These are phyloP conservation scores for Varanus komodoensis DNA, from an alignment of 2,113 vertebrate species.

Conservation along the genomic window DNA sequence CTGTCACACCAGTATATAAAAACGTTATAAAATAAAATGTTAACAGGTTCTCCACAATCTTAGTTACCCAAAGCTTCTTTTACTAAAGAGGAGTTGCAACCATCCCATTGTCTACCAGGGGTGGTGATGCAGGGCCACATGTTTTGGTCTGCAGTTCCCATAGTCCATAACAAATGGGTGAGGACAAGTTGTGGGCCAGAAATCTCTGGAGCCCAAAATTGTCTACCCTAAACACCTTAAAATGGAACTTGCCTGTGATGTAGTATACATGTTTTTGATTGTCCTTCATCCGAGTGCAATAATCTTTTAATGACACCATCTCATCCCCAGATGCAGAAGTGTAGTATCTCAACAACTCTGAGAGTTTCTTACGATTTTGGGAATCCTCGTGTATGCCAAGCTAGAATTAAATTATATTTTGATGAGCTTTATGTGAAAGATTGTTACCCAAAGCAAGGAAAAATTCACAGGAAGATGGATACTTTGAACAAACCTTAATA, in stretches of 20 bases:
- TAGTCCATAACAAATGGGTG: background rate
- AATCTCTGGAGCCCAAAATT: background rate
- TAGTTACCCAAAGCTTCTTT: background rate
- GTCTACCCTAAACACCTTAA: background rate
- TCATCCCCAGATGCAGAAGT: constrained; percentile 95
- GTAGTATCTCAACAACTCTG: constrained; percentile 91
- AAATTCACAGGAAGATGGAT: fast-evolving
- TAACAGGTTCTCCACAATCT: background rate
- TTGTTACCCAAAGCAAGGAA: fast-evolving
- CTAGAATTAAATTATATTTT: constrained; percentile 51
- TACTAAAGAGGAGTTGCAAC: background rate
- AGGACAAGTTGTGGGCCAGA: no score
- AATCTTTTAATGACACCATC: constrained; percentile 96
- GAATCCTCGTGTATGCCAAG: constrained; percentile 98
- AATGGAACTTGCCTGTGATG: constrained; percentile 88
- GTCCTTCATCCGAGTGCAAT: constrained; percentile 96
- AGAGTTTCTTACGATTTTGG: constrained; percentile 95
- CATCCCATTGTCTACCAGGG: background rate
- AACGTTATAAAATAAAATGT: no score
- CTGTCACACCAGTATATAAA: background rate
- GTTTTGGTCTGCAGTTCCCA: background rate
- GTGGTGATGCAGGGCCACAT: no score
- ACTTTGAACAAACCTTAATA: constrained; percentile 82
- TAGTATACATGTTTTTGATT: constrained; percentile 98
- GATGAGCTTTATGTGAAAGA: fast-evolving